phyloP scores from a whole-genome alignment of 1,140 invertebrate genomes.

The Stenopsyche tienmushanensis region DNA sequence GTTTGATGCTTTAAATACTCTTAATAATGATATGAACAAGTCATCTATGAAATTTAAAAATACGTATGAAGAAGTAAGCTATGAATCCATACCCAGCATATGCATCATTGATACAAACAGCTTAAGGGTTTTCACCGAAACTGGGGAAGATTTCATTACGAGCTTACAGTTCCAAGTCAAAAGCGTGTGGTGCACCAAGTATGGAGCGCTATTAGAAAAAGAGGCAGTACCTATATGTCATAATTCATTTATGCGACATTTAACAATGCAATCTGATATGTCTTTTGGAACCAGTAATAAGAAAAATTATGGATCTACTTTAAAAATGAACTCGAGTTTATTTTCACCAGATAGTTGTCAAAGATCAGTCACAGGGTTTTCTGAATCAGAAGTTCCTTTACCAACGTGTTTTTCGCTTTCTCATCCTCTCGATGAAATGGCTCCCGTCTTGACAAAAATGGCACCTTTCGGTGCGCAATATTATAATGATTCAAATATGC shows the following conservation, averaged over 20 bases:
- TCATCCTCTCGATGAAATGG: conserved; percentile 87
- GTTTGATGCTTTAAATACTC: conserved; percentile 52
- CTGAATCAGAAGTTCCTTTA: conserved; percentile 51
- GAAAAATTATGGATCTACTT: conserved; percentile 25
- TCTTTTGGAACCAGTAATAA: conserved; percentile 14
- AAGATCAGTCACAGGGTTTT: conserved; percentile 12
- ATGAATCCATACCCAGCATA: conserved; percentile 58
- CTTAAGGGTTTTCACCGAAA: conserved; percentile 74
- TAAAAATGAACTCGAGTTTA: conserved; percentile 15
- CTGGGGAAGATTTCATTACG: conserved; percentile 80
- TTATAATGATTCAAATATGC: conserved; percentile 54
- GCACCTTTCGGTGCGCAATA: conserved; percentile 55
- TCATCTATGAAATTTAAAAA: conserved; percentile 53
- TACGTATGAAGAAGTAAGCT: conserved; percentile 50
- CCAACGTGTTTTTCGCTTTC: conserved; percentile 79
- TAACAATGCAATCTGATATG: conserved; percentile 21
- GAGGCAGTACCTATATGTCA: conserved; percentile 51
- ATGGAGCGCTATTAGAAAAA: conserved; percentile 77
- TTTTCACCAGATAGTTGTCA: conserved; percentile 27
- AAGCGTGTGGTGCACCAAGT: conserved; percentile 74
- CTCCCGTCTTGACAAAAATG: conserved; percentile 74
- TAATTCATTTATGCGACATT: conserved; percentile 46
- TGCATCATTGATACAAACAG: conserved; percentile 76
- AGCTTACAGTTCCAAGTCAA: conserved; percentile 83
- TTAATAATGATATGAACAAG: conserved; percentile 50